Conservation (phyloP, 2,797 vertebrate species). For the Phyllotis vaccarum region DNA sequence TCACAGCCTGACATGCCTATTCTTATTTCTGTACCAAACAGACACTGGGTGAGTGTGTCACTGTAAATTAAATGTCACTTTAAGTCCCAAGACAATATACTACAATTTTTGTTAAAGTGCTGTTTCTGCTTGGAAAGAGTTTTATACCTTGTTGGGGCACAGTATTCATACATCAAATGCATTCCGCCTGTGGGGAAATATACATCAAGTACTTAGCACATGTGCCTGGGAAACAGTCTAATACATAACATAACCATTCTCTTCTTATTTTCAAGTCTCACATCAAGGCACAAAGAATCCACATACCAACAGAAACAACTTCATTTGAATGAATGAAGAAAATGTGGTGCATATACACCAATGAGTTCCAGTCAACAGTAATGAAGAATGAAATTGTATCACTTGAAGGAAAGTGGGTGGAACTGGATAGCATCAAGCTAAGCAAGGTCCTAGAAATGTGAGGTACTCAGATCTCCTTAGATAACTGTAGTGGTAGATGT, state of each 20-base stretch:
- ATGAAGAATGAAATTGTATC: not conserved
- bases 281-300: not conserved
- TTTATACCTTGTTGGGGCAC: not conserved
- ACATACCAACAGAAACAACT: not conserved
- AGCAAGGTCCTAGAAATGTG: not conserved
- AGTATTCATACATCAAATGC: not conserved
- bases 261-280: not conserved
- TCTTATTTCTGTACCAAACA: conserved; percentile 22
- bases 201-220: not conserved
- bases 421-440: not conserved
- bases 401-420: not conserved
- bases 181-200: conserved; percentile 16
- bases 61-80: not conserved
- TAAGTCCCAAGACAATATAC: not conserved
- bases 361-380: not conserved
- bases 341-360: not conserved
- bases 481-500: not conserved
- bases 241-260: not conserved
- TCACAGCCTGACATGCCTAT: not conserved
- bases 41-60: not conserved
- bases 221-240: not conserved
- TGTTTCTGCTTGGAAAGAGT: not conserved
- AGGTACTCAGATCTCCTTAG: not conserved
- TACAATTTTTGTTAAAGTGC: not conserved
- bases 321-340: not conserved